phyloP scores from a whole-genome alignment of 2,888 invertebrate species.

The Hemithea aestivaria region DNA sequence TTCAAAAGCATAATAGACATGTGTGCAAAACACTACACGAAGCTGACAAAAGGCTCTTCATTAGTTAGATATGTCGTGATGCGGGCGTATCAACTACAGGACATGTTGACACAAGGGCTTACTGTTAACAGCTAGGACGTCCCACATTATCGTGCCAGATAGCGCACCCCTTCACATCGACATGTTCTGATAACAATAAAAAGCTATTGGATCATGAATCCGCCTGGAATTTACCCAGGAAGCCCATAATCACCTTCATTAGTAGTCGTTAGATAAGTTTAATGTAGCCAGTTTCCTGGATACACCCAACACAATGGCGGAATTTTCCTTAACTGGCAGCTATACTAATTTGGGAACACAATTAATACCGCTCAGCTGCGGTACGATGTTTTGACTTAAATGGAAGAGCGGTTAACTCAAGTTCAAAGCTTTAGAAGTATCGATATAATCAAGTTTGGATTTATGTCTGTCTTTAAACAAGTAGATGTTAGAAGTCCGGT shows the following conservation, averaged over 20 bases:
- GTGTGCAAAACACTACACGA: no score
- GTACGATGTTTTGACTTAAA: conserved; percentile 17
- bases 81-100: conserved; percentile 26
- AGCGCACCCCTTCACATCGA: conserved; percentile 37
- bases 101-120: conserved; percentile 40
- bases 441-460: neutral
- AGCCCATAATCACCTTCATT: conserved; percentile 21
- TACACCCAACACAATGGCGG: conserved; percentile 31
- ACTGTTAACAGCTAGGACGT: conserved; percentile 45
- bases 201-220: conserved; percentile 21
- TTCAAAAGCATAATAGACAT: no score
- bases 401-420: conserved; percentile 5
- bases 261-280: conserved; percentile 26
- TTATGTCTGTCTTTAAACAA: conserved; percentile 2
- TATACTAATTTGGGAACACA: conserved; percentile 24
- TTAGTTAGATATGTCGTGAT: conserved; percentile 16
- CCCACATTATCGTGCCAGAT: conserved; percentile 44
- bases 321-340: conserved; percentile 35
- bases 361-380: conserved; percentile 10
- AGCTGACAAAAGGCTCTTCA: conserved; percentile 19
- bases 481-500: conserved; percentile 4
- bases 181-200: conserved; percentile 36
- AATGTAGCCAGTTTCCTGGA: conserved; percentile 30
- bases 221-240: conserved; percentile 34
- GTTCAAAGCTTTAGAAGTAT: conserved; percentile 4